Evolutionary conservation across 2,888 invertebrate genomes (phyloP).

Genomic region (Spatulosminthurus flaviceps): DNA sequence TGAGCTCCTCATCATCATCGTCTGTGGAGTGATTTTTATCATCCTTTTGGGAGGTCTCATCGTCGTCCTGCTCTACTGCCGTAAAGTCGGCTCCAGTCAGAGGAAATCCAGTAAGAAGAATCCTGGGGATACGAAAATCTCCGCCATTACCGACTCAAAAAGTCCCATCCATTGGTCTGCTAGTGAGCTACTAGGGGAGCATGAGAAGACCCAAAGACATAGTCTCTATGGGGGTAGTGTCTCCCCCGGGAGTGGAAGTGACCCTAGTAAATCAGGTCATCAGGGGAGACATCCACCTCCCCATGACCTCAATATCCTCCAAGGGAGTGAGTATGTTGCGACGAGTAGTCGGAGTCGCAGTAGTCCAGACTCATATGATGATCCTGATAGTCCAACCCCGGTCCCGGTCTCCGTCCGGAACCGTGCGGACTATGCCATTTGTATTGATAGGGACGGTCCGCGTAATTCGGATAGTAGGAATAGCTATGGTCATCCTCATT

Average conservation of each 20-base stretch:
- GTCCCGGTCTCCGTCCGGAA: constrained; percentile 61
- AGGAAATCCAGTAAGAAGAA: constrained; percentile 58
- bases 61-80: constrained; percentile 59
- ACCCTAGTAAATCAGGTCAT: constrained; percentile 51
- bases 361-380: constrained; percentile 61
- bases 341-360: constrained; percentile 57
- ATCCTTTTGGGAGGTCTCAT: constrained; percentile 59
- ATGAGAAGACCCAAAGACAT: constrained; percentile 68
- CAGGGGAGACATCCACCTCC: constrained; percentile 34
- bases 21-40: constrained; percentile 60
- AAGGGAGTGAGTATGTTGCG: constrained; percentile 44
- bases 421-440: constrained; percentile 58
- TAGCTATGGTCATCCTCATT: constrained; percentile 55
- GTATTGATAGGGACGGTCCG: constrained; percentile 54
- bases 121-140: constrained; percentile 61
- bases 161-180: constrained; percentile 69
- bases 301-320: constrained; percentile 21
- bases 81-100: constrained; percentile 54
- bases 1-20: constrained; percentile 59
- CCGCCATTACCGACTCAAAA: constrained; percentile 62
- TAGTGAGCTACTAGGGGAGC: constrained; percentile 71
- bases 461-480: constrained; percentile 37
- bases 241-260: constrained; percentile 54
- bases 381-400: constrained; percentile 62
- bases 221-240: constrained; percentile 67